phyloP scores from a whole-genome alignment of 2,113 vertebrate genomes.

The Atlantisia rogersi region DNA sequence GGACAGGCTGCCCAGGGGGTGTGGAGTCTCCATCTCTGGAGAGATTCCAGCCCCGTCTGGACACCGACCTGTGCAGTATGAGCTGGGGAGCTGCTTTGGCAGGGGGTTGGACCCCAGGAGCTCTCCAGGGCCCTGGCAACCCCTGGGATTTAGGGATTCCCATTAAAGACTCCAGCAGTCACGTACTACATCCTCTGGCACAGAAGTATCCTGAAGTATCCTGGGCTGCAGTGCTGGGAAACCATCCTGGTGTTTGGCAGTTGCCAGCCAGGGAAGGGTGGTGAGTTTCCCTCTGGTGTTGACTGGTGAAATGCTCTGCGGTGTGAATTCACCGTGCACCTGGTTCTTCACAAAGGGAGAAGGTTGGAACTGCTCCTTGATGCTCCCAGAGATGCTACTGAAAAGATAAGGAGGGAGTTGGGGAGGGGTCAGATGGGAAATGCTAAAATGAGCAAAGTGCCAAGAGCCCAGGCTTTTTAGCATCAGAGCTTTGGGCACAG shows the following conservation, averaged over 20 bases:
- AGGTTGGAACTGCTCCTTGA: not conserved
- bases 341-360: not conserved
- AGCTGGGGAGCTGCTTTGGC: too few relatives aligned
- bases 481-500: not conserved
- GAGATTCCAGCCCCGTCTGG: too few relatives aligned
- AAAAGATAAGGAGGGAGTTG: not conserved
- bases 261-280: not conserved
- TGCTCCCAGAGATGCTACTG: not conserved
- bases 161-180: not conserved
- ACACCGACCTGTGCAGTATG: too few relatives aligned
- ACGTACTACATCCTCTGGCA: not conserved
- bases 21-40: too few relatives aligned
- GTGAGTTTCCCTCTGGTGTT: not conserved
- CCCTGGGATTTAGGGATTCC: not conserved
- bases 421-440: not conserved
- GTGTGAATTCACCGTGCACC: not conserved
- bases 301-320: not conserved
- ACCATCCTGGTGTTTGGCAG: not conserved
- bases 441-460: not conserved
- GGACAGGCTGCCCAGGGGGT: too few relatives aligned
- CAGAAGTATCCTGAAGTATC: not conserved
- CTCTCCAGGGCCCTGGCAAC: too few relatives aligned
- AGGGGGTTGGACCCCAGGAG: too few relatives aligned
- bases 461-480: not conserved
- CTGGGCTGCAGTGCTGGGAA: not conserved